These are phyloP conservation scores for Sturnira hondurensis DNA, from an alignment of 2,113 vertebrate genomes.

Conservation along the genomic window DNA sequence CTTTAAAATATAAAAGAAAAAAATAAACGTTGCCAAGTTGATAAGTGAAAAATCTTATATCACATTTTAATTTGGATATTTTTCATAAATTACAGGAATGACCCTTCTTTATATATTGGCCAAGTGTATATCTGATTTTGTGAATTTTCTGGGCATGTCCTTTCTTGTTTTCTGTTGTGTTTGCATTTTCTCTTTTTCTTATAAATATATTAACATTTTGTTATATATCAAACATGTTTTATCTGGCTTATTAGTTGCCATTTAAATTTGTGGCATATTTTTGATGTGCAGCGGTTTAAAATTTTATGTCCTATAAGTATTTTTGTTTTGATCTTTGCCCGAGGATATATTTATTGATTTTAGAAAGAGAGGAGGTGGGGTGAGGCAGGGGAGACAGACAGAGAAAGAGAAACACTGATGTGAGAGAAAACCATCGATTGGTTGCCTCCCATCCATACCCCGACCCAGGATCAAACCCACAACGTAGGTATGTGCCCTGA, in stretches of 20 bases:
- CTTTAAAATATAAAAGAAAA: conserved; percentile 18
- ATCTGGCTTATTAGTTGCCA: not conserved
- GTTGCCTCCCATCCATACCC: too few relatives aligned
- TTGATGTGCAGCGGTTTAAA: not conserved
- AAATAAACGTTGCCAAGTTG: not conserved
- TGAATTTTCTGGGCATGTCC: not conserved
- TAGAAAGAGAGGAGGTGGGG: too few relatives aligned
- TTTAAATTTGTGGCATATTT: not conserved
- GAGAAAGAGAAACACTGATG: too few relatives aligned
- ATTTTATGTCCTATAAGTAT: not conserved
- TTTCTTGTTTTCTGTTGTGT: not conserved
- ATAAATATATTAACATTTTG: not conserved
- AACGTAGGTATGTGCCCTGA: too few relatives aligned
- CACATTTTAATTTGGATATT: not conserved
- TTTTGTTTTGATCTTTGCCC: not conserved
- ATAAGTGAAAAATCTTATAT: not conserved
- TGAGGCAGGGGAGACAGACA: too few relatives aligned
- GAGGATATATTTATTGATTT: not conserved
- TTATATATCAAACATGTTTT: not conserved
- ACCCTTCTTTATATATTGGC: not conserved
- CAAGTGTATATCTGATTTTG: not conserved
- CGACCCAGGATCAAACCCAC: too few relatives aligned
- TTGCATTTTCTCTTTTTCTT: not conserved
- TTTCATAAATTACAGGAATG: not conserved
- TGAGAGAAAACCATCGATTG: too few relatives aligned